Evolutionary conservation across 2,113 vertebrate species (phyloP).

Genomic region (Cephalopholis sonnerati): DNA sequence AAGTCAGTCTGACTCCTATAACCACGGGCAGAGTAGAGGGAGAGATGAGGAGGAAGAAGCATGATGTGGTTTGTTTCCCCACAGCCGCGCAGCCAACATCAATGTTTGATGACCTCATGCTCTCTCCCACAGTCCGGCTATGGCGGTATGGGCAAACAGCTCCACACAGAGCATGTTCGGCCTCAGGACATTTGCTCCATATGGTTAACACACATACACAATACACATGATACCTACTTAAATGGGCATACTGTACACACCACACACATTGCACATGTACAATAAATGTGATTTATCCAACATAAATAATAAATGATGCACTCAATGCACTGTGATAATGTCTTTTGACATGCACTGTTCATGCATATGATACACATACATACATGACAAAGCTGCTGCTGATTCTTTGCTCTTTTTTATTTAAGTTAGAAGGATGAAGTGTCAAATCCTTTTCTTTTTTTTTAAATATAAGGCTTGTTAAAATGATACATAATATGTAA

Average conservation of each 20-base stretch:
- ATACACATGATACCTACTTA: neutral
- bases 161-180: constrained; percentile 11
- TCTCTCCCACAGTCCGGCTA: constrained; percentile 25
- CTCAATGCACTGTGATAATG: neutral
- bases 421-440: neutral
- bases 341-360: constrained; percentile 6
- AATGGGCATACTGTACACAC: neutral
- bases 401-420: neutral
- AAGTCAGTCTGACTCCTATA: constrained; percentile 44
- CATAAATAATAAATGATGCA: constrained; percentile 50
- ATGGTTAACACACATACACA: neutral
- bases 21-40: constrained; percentile 39
- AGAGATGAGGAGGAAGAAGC: constrained; percentile 16
- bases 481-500: too few relatives aligned
- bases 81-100: constrained; percentile 38
- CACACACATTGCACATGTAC: constrained; percentile 10
- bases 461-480: too few relatives aligned
- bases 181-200: neutral
- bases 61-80: constrained; percentile 47
- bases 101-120: constrained; percentile 66
- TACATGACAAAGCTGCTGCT: neutral
- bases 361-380: constrained; percentile 13
- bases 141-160: neutral
- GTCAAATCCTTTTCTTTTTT: neutral
- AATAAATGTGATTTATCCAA: constrained; percentile 24